Evolutionary conservation across 2,888 invertebrate species (phyloP), one percentile per base, ranked within the genome.

Genomic region (Spodoptera littoralis): DNA sequence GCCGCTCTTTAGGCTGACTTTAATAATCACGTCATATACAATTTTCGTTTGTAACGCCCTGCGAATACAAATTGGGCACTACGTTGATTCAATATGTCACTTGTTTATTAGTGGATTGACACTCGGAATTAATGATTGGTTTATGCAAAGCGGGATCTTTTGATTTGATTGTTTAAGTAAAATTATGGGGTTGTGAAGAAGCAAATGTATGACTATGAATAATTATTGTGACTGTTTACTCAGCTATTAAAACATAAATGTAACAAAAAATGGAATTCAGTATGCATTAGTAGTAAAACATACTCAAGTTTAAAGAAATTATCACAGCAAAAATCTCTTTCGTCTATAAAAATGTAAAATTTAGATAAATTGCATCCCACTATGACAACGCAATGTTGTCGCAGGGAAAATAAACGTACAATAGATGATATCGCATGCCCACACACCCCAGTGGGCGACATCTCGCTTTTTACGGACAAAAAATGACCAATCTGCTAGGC

Each of bases 21-120:
- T 90, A 88, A 92, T 93, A 93, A 93, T 92, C 92, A 92, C 92
- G 91, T 89, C 92, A 92, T 92, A 92, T 90, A 90, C 93, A 93
- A 93, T 93, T 92, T 92, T 90, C 91, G 82, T 88, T 86, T 80
- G 80, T 79, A 86, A 88, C 89, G 89, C 79, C 75, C 59, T 59
- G 73, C 82, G 93, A 93, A 93, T 93, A 93, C 80, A 83, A 90
- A 92, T 89, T 76, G 76, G 77, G 80, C 52, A 22, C 41, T 76
- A 81, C 78, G 87, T 81, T 90, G 85, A 90, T 89, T 90, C 87
- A 89, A 90, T 87, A 81, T 81, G 73, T 73, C 80, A 80, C 75
- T 83, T 84, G 84, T 85, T 80, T 81, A 76, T 79, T 76, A 79
- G 73, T 71, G 66, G 73, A 77, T 76, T 80, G 76, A 70, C 70